Evolutionary conservation across 2,113 vertebrate genomes (phyloP), one percentile per base, ranked within the genome.

Genomic region (Larimichthys crocea): DNA sequence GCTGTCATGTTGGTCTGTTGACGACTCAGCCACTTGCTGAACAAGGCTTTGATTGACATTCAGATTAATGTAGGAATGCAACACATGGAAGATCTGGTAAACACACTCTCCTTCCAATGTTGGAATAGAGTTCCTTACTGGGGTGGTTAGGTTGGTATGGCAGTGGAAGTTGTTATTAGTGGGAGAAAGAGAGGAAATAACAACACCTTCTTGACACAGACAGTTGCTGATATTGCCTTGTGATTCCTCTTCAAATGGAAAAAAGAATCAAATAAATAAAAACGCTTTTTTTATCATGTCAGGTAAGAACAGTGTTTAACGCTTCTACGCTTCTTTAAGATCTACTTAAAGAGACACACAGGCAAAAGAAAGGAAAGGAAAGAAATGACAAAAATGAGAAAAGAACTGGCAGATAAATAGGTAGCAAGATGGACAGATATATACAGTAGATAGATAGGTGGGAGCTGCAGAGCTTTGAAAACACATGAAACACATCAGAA

Each of bases 1-100:
- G 62, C 64, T 85, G 61, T 83, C 70, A 71, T 63, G 67, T 81
- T 53, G 64, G 49, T 61, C 82, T 0, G 10, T 35, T 4, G 35
- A 84, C 52, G 24, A 66, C 42, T 60, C 74, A 63, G 48, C 26
- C 73, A 67, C 17, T 55, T 29, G 44, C 59, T 31, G 29, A 48
- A 52, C 65, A 75, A 35, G 69, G n/a, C 53, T 84, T 82, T 91
- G 88, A 90, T 82, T 88, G 89, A 80, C 78, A 57, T 61, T 82
- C 55, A 20, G 84, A 66, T 76, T 57, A 76, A 86, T 80, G 77
- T 72, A 77, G 63, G 68, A 74, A 81, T 66, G 65, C 75, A 79
- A 50, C 84, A 79, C 83, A 79, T 77, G 81, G 81, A 83, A 52
- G 67, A 79, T 67, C 64, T 77, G 74, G 79, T 84, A 87, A 88